Conservation (phyloP, 37 sponge, comb jelly and placozoan species). For the Axinella damicornis region DNA sequence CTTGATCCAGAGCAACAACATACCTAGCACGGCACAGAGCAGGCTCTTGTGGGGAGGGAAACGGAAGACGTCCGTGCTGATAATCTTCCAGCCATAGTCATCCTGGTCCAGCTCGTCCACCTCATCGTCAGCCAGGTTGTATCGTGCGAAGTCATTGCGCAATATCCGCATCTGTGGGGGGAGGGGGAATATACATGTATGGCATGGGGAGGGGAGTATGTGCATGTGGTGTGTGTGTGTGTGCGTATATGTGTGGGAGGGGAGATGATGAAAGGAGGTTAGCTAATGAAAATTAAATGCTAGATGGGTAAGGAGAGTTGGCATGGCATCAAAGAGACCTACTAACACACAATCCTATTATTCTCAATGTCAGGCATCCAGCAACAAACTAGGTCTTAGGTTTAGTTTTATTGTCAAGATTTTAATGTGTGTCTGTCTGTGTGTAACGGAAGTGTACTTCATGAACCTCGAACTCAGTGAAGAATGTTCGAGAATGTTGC, state of each 20-base stretch:
- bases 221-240: neutral
- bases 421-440: no score
- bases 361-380: no score
- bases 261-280: neutral
- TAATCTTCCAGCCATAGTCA: slow-evolving; percentile 94
- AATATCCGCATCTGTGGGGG: slow-evolving; percentile 71
- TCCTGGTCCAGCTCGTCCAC: slow-evolving; percentile 79
- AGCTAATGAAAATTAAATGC: neutral
- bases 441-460: no score
- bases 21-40: slow-evolving; percentile 85
- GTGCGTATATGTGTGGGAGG: neutral
- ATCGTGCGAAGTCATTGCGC: slow-evolving; percentile 88
- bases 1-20: neutral
- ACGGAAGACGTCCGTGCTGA: slow-evolving; percentile 91
- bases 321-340: no score
- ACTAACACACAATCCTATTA: no score
- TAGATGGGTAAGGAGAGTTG: neutral
- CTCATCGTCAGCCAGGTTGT: slow-evolving; percentile 78
- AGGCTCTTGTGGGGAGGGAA: slow-evolving; percentile 78
- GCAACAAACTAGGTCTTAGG: no score
- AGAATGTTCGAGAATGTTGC: no score
- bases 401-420: no score
- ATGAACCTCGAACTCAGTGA: no score
- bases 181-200: neutral
- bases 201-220: no score